Evolutionary conservation across 2,888 invertebrate genomes (phyloP).

Genomic region (Augiades crinisus): DNA sequence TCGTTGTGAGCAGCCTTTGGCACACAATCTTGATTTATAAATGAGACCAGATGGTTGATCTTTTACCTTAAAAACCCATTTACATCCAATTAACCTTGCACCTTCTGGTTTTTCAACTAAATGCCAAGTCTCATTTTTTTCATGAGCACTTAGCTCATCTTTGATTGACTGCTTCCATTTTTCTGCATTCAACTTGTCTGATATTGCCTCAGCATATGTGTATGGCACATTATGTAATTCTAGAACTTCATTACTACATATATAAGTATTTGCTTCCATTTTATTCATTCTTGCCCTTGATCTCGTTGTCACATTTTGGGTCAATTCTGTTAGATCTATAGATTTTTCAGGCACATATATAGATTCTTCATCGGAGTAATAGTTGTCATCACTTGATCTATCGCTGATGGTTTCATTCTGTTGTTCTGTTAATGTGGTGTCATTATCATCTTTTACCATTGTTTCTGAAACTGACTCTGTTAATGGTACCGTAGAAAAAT

Average conservation of each 20-base stretch:
- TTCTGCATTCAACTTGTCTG: not conserved
- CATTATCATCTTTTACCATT: not conserved
- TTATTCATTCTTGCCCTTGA: not conserved
- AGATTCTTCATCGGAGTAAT: not conserved
- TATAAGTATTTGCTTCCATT: not conserved
- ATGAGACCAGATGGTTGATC: not conserved
- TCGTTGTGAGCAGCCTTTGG: slow-evolving; percentile 21
- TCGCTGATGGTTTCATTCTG: not conserved
- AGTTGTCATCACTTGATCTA: not conserved
- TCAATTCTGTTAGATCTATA: not conserved
- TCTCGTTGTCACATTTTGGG: not conserved
- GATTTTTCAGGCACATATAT: not conserved
- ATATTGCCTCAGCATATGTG: not conserved
- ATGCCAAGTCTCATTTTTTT: not conserved
- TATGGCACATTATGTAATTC: not conserved
- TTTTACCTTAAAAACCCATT: slow-evolving; percentile 2
- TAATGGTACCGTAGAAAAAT: slow-evolving; percentile 14
- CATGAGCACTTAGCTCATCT: not conserved
- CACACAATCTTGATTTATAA: not conserved
- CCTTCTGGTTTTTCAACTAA: not conserved
- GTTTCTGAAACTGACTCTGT: not conserved
- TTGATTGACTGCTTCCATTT: not conserved
- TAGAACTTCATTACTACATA: not conserved
- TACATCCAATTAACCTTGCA: not conserved
- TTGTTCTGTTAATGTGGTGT: not conserved